Evolutionary conservation across 2,888 invertebrate species (phyloP).

Genomic region (Drosophila setosimentum): DNA sequence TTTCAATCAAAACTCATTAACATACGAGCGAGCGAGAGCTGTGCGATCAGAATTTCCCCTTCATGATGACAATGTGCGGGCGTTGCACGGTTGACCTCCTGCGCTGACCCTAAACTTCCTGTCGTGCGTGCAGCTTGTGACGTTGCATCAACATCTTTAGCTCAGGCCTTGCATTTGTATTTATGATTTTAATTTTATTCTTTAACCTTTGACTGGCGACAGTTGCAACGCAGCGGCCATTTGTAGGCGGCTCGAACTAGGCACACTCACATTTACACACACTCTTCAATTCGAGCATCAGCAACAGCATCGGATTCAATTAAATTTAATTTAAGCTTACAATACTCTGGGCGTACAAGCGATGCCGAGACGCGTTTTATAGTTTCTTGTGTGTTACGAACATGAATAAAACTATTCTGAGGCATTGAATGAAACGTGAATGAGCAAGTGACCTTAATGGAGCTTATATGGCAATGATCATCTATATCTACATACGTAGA

Average conservation of each 20-base stretch:
- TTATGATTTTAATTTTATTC: conserved; percentile 71
- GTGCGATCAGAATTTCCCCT: conserved; percentile 6
- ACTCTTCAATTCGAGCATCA: conserved; percentile 40
- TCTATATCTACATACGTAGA: conserved; percentile 19
- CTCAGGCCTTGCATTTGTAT: conserved; percentile 39
- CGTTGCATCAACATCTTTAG: conserved; percentile 41
- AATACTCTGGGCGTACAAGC: conserved; percentile 43
- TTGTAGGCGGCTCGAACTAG: conserved; percentile 59
- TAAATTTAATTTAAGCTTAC: conserved; percentile 84
- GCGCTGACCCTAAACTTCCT: conserved; percentile 72
- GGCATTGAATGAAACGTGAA: conserved; percentile 62
- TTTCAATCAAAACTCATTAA: conserved; percentile 32
- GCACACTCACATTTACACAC: conserved; percentile 17
- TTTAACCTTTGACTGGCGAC: conserved; percentile 75
- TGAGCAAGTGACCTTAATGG: conserved; percentile 83
- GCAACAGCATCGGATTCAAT: conserved; percentile 79
- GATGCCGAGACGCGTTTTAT: conserved; percentile 50
- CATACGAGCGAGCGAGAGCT: conserved; percentile 9
- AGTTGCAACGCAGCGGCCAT: conserved; percentile 27
- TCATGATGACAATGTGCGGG: conserved; percentile 27
- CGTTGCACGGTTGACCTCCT: conserved; percentile 55
- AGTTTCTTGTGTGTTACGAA: conserved; percentile 18
- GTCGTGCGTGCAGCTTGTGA: conserved; percentile 45
- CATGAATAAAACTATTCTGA: conserved; percentile 28
- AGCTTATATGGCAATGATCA: conserved; percentile 39